phyloP scores from a whole-genome alignment of 2,113 vertebrate genomes.

The Thamnaconus septentrionalis region DNA sequence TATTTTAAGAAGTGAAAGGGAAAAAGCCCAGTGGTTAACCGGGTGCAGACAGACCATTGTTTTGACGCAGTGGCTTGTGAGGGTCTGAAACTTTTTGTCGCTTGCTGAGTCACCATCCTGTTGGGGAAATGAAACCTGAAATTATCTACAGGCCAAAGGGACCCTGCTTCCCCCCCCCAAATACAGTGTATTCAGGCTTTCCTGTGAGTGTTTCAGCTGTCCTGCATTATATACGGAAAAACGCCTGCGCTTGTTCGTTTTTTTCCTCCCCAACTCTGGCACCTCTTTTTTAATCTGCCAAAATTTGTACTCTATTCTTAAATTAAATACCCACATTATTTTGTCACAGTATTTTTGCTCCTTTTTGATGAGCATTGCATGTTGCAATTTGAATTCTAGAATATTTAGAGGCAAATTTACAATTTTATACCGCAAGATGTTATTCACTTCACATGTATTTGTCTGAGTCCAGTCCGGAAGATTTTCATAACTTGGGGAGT shows the following conservation, averaged over 20 bases:
- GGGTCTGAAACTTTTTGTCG: slow-evolving; percentile 37
- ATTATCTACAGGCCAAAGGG: slow-evolving; percentile 55
- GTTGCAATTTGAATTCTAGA: too few relatives aligned
- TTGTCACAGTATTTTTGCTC: too few relatives aligned
- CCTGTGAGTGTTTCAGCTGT: slow-evolving; percentile 56
- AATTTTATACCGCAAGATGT: too few relatives aligned
- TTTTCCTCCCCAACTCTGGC: too few relatives aligned
- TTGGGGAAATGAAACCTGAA: slow-evolving; percentile 68
- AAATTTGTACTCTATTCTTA: too few relatives aligned
- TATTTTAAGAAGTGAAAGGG: slow-evolving; percentile 19
- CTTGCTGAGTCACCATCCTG: slow-evolving; percentile 71
- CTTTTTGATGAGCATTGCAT: too few relatives aligned
- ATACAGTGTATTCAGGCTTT: slow-evolving; percentile 74
- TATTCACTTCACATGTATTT: too few relatives aligned
- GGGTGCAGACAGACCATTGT: slow-evolving; percentile 31
- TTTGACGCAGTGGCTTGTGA: slow-evolving; percentile 39
- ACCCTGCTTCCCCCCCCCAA: slow-evolving; percentile 52
- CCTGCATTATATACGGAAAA: slow-evolving; percentile 29
- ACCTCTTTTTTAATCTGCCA: too few relatives aligned
- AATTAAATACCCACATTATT: too few relatives aligned
- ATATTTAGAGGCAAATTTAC: too few relatives aligned
- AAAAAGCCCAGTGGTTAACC: slow-evolving; percentile 10
- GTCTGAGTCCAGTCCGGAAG: too few relatives aligned
- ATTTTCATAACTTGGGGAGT: slow-evolving; percentile 45
- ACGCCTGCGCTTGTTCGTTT: neutral